A percentile compares a stretch with the other conserved stretches of the same genome.
These are phyloP conservation scores for Chymomyza procnemis DNA, from an alignment of 2,888 invertebrate species.

Conservation along the genomic window DNA sequence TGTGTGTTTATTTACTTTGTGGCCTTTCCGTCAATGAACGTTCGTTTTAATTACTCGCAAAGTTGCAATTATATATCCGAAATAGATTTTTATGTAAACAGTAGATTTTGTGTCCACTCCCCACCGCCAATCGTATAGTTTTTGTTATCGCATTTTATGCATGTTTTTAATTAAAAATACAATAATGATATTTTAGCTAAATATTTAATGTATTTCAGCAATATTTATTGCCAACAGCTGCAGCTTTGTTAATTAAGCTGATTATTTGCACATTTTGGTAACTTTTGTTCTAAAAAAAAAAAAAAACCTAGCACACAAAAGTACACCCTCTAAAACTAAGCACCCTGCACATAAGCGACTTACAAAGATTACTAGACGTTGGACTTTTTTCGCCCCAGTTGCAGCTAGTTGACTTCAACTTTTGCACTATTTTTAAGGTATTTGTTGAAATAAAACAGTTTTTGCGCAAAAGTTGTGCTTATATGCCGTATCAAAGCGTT, in stretches of 20 bases:
- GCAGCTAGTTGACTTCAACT: too few relatives aligned
- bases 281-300: too few relatives aligned
- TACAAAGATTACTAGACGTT: too few relatives aligned
- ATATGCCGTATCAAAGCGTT: background rate
- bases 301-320: too few relatives aligned
- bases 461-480: background rate
- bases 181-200: slow-evolving; percentile 46
- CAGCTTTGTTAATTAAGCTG: too few relatives aligned
- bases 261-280: too few relatives aligned
- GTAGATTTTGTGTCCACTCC: background rate
- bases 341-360: too few relatives aligned
- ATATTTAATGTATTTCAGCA: slow-evolving; percentile 49
- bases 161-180: slow-evolving; percentile 47
- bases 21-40: slow-evolving; percentile 12
- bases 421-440: too few relatives aligned
- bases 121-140: background rate
- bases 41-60: slow-evolving; percentile 42
- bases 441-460: too few relatives aligned
- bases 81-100: background rate
- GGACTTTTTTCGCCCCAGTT: too few relatives aligned
- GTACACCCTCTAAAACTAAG: too few relatives aligned
- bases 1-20: slow-evolving; percentile 1
- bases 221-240: too few relatives aligned
- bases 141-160: slow-evolving; percentile 5
- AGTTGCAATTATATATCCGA: slow-evolving; percentile 28